Conservation (phyloP, 1,140 invertebrate species). For the Tribolium castaneum region DNA sequence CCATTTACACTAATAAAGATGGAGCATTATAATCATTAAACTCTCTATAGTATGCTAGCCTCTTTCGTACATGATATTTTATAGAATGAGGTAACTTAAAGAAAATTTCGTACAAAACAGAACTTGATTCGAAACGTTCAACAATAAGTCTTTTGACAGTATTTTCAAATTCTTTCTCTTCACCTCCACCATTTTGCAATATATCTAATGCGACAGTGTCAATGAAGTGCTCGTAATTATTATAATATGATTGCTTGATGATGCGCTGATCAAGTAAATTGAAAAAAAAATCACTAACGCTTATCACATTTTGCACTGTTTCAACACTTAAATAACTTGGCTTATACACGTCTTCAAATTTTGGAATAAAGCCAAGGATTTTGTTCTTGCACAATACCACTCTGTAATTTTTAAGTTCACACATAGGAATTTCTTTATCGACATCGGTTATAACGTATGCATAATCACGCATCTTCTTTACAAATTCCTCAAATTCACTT, state of each 20-base stretch:
- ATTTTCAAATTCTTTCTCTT: not conserved
- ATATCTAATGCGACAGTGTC: not conserved
- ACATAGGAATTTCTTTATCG: not conserved
- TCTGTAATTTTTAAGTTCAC: not conserved
- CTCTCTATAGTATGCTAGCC: not conserved
- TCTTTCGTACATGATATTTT: not conserved
- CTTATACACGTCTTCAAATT: not conserved
- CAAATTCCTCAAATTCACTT: not conserved
- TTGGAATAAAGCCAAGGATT: not conserved
- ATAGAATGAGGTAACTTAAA: not conserved
- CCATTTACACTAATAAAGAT: not conserved
- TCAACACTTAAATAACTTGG: not conserved
- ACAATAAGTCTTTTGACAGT: not conserved
- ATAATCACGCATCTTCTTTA: not conserved
- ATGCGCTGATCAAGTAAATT: too few relatives aligned
- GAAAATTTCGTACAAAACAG: not conserved
- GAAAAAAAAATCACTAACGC: not conserved
- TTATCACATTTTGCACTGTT: not conserved
- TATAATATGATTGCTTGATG: too few relatives aligned
- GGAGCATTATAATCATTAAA: not conserved
- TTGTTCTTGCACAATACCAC: not conserved
- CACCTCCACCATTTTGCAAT: not conserved
- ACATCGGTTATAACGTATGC: not conserved
- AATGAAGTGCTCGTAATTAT: not conserved
- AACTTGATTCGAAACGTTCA: not conserved